Percentiles rank a stretch among this genome's conserved stretches.
These are phyloP conservation scores for Aeoliscus strigatus DNA, from an alignment of 2,797 vertebrate species.

Conservation along the genomic window DNA sequence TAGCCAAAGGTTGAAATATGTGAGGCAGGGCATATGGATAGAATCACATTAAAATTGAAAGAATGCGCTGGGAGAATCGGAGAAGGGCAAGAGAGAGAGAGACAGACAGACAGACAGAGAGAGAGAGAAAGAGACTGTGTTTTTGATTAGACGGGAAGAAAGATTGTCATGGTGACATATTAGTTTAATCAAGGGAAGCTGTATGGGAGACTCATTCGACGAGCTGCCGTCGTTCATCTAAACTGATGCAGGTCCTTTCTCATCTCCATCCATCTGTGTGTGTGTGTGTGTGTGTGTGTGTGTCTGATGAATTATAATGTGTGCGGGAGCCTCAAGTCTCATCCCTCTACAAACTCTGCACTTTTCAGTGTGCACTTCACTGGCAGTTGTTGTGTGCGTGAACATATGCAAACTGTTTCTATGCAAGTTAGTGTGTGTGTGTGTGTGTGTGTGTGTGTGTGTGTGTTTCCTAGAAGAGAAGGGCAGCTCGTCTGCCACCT, in stretches of 20 bases:
- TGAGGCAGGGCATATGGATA: not conserved
- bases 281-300: too few species aligned
- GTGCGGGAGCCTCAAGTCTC: not conserved
- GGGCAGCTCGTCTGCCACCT: conserved; percentile 54
- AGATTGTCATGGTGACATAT: conserved; percentile 49
- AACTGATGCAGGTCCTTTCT: conserved; percentile 24
- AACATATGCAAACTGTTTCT: conserved; percentile 6
- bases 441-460: conserved; percentile 3
- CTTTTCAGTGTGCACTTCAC: conserved; percentile 5
- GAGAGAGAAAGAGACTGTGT: conserved; percentile 6
- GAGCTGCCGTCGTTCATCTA: conserved; percentile 24
- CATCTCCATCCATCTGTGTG: conserved; percentile 16
- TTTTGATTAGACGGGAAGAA: conserved; percentile 36
- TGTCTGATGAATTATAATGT: conserved; percentile 22
- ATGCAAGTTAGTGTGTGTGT: conserved; percentile 5
- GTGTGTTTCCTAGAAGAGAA: conserved; percentile 55
- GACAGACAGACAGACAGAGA: conserved; percentile 6
- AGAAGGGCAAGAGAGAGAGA: conserved; percentile 8
- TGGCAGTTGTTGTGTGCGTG: conserved; percentile 6
- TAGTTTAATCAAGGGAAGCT: conserved; percentile 51
- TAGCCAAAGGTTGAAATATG: too few species aligned
- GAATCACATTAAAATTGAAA: conserved; percentile 14
- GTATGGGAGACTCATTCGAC: conserved; percentile 23
- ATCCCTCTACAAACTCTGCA: conserved; percentile 15
- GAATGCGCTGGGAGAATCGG: conserved; percentile 25